Conservation (phyloP, 2,888 invertebrate species). For the Hecatera dysodea region DNA sequence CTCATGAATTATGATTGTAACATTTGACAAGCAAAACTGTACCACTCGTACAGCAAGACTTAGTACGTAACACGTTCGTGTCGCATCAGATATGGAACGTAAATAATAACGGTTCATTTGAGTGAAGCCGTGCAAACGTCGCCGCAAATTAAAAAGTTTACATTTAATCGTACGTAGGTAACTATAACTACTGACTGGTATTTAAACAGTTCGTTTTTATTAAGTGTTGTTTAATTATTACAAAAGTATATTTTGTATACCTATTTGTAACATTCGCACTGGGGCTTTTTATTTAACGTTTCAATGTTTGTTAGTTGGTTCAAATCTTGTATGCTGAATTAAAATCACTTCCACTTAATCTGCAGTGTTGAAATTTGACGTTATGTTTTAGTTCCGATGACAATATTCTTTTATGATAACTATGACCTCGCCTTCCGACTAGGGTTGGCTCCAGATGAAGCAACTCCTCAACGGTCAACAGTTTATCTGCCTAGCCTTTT, state of each 20-base stretch:
- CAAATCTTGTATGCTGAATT: too few relatives aligned
- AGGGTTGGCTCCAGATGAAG: too few relatives aligned
- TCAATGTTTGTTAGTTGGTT: too few relatives aligned
- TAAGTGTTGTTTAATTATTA: constrained; percentile 19
- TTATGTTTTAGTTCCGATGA: too few relatives aligned
- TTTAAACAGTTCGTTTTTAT: constrained; percentile 10
- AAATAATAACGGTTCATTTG: constrained; percentile 56
- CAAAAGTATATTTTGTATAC: neutral
- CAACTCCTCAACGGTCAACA: too few relatives aligned
- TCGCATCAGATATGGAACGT: constrained; percentile 61
- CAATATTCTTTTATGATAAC: too few relatives aligned
- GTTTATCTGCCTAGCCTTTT: too few relatives aligned
- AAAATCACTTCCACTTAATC: too few relatives aligned
- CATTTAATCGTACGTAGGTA: constrained; percentile 29
- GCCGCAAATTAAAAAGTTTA: constrained; percentile 58
- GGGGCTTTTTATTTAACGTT: neutral
- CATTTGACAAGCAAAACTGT: constrained; percentile 42
- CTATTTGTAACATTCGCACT: neutral
- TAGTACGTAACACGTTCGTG: constrained; percentile 53
- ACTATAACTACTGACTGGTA: constrained; percentile 17
- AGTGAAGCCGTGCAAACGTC: constrained; percentile 51
- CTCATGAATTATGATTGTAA: neutral
- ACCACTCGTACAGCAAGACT: constrained; percentile 6
- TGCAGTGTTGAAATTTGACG: too few relatives aligned
- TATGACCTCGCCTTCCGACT: too few relatives aligned